Base-by-base conservation (phyloP, 2,113 vertebrate genomes). In the Empidonax traillii region DNA sequence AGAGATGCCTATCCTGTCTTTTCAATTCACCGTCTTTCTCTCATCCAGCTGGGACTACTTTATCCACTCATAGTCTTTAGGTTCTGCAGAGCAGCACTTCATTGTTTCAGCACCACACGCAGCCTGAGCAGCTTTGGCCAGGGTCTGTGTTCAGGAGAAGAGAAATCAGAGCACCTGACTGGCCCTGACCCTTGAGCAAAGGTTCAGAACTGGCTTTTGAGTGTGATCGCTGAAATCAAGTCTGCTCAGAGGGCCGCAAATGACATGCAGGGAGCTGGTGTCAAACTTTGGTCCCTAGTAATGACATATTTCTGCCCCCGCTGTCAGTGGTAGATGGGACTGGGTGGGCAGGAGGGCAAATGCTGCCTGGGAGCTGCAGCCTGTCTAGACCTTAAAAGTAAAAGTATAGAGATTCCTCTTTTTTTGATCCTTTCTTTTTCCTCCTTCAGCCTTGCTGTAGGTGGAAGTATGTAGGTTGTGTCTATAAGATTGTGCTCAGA, bases 141-240 rank as follows among this genome's bases (percentile, higher is more conserved):
- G 53, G 18, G 16, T 49, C 27, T 51, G 0, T 55, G 49, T 24
- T 72, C 15, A 33, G 31, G n/a, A 77, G 20, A 67, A 51, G 55
- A 44, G 22, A 66, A 90, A 87, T 14, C 31, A 66, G 25, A 86
- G n/a, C 28, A 43, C 51, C 17, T 19, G 6, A 6, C 39, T 61
- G n/a, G 43, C 39, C 72, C 56, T 81, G 28, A 33, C 39, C 76
- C 52, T 87, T 0, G 22, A 72, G 33, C 47, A 72, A 39, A 93
- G 39, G 21, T 67, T 61, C 47, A 47, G 52, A 23, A 44, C 27
- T 27, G 43, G 33, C 22, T 78, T 73, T 56, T 10, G 7, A 33
- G 27, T 44, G 4, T 1, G 5, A 31, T 30, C 0, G 0, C 8
- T 2, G 8, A 87, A n/a, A 63, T 52, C 31, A 37, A 53, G 44